Base-by-base conservation (phyloP, 2,113 vertebrate genomes). In the Butorides virescens region DNA sequence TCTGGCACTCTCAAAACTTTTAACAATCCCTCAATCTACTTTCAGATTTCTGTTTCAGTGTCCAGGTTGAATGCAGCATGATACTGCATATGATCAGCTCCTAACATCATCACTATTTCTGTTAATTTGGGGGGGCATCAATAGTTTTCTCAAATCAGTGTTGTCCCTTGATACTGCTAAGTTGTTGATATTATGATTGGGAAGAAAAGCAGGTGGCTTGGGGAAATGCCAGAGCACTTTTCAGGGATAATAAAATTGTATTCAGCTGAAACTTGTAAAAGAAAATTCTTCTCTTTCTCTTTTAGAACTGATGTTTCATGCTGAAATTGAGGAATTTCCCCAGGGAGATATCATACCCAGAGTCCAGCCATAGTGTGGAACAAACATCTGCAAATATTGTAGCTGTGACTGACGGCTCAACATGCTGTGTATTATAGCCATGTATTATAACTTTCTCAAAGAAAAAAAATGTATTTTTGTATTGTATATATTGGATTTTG, bases 281-380 rank as follows among this genome's bases (percentile, higher is more conserved):
- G 21, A 72, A 88, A 87, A 36, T 79, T 55, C 1, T 73, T 88
- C 85, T 58, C 59, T 95, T 67, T 93, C 58, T 88, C 58, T 63
- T 92, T 84, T 97, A 99, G 99, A 98, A 81, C 95, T 98, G 73
- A 98, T 99, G 94, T 98, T 99, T 97, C 97, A 98, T 71, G 98
- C 98, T 97, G 98, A 98, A 95, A 91, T 99, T 1, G 98, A 98
- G 56, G 98, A 99, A 80, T 97, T 97, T 95, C 98, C 98, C 14
- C 98, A 97, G 25, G 79, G 79, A 58, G 98, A 98, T 52, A 98
- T 98, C 75, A 97, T 98, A 96, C 84, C 97, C 73, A 98, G 98
- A 97, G 97, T 98, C 32, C 98, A 95, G 82, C 96, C 98, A 34
- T 98, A 97, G 80, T 44, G 30, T 59, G 92, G 47, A 89, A 79